Evolutionary conservation across 92 coral and sea anemone genomes (phyloP), one percentile per base, ranked within the genome.

Genomic region (Palythoa caribaeorum): DNA sequence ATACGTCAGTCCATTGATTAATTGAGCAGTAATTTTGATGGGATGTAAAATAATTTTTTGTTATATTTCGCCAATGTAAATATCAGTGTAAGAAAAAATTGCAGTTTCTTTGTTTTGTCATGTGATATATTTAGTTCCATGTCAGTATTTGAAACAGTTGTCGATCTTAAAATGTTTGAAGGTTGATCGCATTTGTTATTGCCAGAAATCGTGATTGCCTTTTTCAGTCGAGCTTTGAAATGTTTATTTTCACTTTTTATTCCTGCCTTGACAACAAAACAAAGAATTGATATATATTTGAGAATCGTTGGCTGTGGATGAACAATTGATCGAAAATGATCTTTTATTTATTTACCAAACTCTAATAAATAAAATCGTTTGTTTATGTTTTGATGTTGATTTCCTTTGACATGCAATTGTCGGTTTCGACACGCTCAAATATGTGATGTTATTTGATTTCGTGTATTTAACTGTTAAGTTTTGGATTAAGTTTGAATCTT

Each of bases 201-300:
- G 55, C 38, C n/a, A 19, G 52, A 40, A 19, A 38, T 14, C 70
- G 50, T 44, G 83, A 37, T 78, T 55, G 71, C 83, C 69, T 53
- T 78, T 78, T 55, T 10, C 83, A 57, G 71, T 78, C 16, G 0
- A 17, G 44, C 38, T 57, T 28, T 60, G 21, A 57, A 78, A 14
- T 78, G 69, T 38, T 77, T 55, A 17, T 3, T 37, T 44, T 39
- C 19, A 37, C n/a, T 0, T 14, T 8, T 57, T 28, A 68, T 47
- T 78, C 39, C 44, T 54, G 39, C 68, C 83, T 78, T 78, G 83
- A 78, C 83, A 78, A 78, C 83, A 11, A 78, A n/a, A 36, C 70
- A 57, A 13, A 51, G 35, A 21, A 28, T 36, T 10, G 6, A 57
- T 54, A 1, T 52, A 17, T 37, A 14, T 55, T 3, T 20, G 37